A percentile compares a stretch with the other conserved stretches of the same genome.
Evolutionary conservation across 2,888 invertebrate species (phyloP).

Genomic region (Byasa hedistus): DNA sequence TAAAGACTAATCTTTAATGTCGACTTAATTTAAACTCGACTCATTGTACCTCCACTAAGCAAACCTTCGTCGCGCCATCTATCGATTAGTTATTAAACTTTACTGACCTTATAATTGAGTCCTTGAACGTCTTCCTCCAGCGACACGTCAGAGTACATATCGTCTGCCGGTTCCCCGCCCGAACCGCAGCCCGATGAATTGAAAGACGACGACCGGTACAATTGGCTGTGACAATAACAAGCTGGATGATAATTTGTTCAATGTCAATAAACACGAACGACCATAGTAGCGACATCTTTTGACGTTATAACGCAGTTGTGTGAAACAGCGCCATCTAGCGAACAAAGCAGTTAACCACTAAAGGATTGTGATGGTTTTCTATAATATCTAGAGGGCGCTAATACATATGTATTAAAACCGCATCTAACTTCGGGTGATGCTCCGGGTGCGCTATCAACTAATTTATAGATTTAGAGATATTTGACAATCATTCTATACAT

Average conservation of each 20-base stretch:
- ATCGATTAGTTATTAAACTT: constrained; percentile 15
- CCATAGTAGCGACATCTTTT: constrained; percentile 45
- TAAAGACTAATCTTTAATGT: not conserved
- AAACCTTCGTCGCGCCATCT: constrained; percentile 16
- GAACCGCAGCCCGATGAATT: constrained; percentile 95
- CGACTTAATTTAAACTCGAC: not conserved
- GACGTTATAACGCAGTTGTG: not conserved
- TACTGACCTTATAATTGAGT: constrained; percentile 92
- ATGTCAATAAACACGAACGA: constrained; percentile 25
- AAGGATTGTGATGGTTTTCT: not conserved
- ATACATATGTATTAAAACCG: not conserved
- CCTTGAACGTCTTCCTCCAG: constrained; percentile 96
- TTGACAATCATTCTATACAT: too few species aligned
- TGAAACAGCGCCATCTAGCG: constrained; percentile 46
- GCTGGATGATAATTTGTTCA: constrained; percentile 11
- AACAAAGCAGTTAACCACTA: not conserved
- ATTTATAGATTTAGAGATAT: too few species aligned
- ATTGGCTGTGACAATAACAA: constrained; percentile 83
- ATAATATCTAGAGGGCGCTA: not conserved
- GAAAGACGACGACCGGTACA: constrained; percentile 95
- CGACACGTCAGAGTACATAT: constrained; percentile 96
- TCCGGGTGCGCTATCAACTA: too few species aligned
- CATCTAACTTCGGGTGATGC: too few species aligned
- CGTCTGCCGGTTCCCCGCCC: constrained; percentile 94
- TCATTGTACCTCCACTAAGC: not conserved